Evolutionary conservation across 2,888 invertebrate genomes (phyloP), one percentile per base, ranked within the genome.

Genomic region (Dendrolimus houi): DNA sequence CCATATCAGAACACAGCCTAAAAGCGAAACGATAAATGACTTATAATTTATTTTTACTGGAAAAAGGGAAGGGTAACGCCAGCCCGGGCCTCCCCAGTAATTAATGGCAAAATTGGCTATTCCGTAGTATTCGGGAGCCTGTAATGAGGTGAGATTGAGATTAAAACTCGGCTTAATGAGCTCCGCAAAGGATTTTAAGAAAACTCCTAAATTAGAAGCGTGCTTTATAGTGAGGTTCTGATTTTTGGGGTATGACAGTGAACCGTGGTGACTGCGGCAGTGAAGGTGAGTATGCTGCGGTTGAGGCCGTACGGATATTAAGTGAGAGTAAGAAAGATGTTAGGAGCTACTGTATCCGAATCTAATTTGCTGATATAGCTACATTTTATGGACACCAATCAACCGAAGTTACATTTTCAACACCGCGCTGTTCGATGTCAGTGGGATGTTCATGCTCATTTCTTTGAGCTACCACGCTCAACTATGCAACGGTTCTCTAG

Each of bases 11-110:
- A 29, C 29, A 29, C 29, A 68, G 69, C 70, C 63, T 60, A 65
- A 65, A 67, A 66, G 71, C 75, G 72, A 75, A 70, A 85, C 85
- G 82, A 89, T 88, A 89, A 89, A 90, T 88, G 88, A 85, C 81
- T 89, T 87, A 88, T 85, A 87, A 90, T 89, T 89, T 88, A 88
- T 89, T 90, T 89, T 89, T 88, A 86, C 89, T 79, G 79, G 81
- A 81, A 87, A n/a, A 87, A 82, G 85, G 84, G 86, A 82, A 80
- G 77, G 79, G 79, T 79, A 74, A 79, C 9, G 47, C 47, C 9
- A 6, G 47, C 47, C 12, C 47, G 9, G 2, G 47, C 47, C 47
- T 47, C 74, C 71, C 70, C 74, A 70, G 85, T 87, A 89, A 88
- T 90, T 89, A 89, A 90, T 89, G 88, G 77, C 74, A 79, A 81